These are phyloP conservation scores for Limnephilus lunatus DNA, from an alignment of 2,888 invertebrate genomes.

Conservation along the genomic window DNA sequence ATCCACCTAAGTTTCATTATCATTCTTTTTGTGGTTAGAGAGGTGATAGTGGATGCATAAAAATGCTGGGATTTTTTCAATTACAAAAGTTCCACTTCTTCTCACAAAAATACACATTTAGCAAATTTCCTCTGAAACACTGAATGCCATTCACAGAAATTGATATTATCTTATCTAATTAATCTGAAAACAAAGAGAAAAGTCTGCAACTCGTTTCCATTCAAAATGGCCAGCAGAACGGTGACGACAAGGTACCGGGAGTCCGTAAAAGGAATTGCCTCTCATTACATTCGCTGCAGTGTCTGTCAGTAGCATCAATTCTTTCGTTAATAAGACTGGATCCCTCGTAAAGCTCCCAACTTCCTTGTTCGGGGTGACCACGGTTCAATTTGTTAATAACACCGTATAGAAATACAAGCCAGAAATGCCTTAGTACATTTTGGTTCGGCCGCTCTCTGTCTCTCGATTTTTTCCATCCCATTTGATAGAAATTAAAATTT, in stretches of 20 bases:
- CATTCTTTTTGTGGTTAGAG: no score
- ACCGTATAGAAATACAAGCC: background rate
- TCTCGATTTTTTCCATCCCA: no score
- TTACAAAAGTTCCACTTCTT: background rate
- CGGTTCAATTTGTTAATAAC: background rate
- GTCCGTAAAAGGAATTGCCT: conserved; percentile 33
- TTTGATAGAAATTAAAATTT: no score
- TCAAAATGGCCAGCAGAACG: conserved; percentile 29
- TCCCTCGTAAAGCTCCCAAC: conserved; percentile 39
- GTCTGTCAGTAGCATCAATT: conserved; percentile 52
- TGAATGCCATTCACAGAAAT: background rate
- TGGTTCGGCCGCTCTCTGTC: no score
- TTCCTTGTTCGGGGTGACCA: conserved; percentile 28
- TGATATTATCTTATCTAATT: background rate
- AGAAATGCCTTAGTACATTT: no score
- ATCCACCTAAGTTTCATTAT: background rate
- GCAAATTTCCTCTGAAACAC: background rate
- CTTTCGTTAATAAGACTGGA: conserved; percentile 52
- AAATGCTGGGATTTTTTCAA: background rate
- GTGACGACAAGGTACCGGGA: conserved; percentile 14
- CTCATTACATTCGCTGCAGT: conserved; percentile 46
- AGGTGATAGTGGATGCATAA: no score
- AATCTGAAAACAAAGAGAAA: background rate
- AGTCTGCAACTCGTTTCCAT: conserved; percentile 13
- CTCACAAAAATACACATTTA: background rate